These are phyloP conservation scores for Aphidius ervi DNA, from an alignment of 1,140 invertebrate species.

Conservation along the genomic window DNA sequence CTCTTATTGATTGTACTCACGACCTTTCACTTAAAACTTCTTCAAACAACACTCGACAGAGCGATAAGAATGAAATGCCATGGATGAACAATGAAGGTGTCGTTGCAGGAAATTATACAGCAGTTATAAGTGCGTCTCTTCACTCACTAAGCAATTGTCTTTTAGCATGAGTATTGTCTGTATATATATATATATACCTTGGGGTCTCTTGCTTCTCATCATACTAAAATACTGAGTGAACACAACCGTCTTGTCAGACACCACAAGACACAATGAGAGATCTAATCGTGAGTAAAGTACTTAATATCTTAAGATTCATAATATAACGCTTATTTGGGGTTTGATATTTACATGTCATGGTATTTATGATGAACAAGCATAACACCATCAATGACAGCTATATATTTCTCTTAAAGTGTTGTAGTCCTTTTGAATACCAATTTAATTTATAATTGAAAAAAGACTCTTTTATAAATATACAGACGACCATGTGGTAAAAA, in stretches of 20 bases:
- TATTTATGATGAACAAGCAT: constrained; percentile 44
- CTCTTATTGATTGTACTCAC: too few species aligned
- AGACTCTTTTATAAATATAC: neutral
- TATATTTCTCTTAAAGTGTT: constrained; percentile 21
- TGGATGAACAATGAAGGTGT: constrained; percentile 52
- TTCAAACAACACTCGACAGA: too few species aligned
- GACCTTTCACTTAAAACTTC: too few species aligned
- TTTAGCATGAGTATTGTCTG: constrained; percentile 41
- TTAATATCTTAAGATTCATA: constrained; percentile 53
- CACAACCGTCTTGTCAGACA: constrained; percentile 50
- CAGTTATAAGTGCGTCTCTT: constrained; percentile 48
- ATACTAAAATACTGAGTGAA: constrained; percentile 27
- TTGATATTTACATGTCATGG: constrained; percentile 36
- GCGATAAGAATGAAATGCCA: constrained; percentile 49
- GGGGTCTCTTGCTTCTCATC: constrained; percentile 22
- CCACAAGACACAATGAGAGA: constrained; percentile 50
- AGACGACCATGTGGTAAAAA: neutral
- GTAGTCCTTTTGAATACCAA: neutral
- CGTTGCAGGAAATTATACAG: constrained; percentile 57
- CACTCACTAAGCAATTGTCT: constrained; percentile 50
- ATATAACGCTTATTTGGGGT: constrained; percentile 22
- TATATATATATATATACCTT: too few species aligned
- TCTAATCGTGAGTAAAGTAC: constrained; percentile 55
- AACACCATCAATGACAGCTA: constrained; percentile 41
- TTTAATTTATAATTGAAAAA: neutral